These are phyloP conservation scores for Stegodyphus mimosarum DNA, from an alignment of 1,140 invertebrate genomes.

Conservation along the genomic window DNA sequence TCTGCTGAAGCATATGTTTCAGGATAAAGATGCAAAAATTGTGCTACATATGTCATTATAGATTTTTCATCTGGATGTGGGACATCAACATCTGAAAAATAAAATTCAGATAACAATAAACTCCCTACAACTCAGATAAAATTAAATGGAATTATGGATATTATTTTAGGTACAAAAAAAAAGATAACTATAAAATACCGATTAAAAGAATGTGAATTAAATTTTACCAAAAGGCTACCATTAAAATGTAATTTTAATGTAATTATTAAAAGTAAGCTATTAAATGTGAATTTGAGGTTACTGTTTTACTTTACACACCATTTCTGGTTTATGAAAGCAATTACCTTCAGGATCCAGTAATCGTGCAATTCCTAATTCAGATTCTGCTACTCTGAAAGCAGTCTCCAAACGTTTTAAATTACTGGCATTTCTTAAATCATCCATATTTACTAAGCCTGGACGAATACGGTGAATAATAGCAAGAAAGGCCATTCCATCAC, in stretches of 20 bases:
- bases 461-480: constrained; percentile 96
- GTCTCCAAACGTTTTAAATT: constrained; percentile 86
- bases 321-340: neutral
- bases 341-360: constrained; percentile 87
- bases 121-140: no score
- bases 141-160: no score
- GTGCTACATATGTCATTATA: constrained; percentile 99
- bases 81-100: constrained; percentile 87
- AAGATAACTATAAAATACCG: no score
- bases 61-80: constrained; percentile 97
- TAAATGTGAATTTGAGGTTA: no score
- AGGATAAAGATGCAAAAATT: constrained; percentile 94
- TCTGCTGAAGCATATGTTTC: constrained; percentile 64
- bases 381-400: constrained; percentile 93
- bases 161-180: no score
- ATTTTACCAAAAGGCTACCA: no score
- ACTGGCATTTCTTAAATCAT: constrained; percentile 79
- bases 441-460: constrained; percentile 85
- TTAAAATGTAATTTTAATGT: no score
- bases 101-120: neutral
- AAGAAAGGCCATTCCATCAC: constrained; percentile 95
- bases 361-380: constrained; percentile 90
- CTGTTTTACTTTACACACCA: no score
- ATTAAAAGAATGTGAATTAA: no score
- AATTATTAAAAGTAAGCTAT: no score